Base-by-base conservation (phyloP, 2,888 invertebrate species). In the Stomorhina lunata region DNA sequence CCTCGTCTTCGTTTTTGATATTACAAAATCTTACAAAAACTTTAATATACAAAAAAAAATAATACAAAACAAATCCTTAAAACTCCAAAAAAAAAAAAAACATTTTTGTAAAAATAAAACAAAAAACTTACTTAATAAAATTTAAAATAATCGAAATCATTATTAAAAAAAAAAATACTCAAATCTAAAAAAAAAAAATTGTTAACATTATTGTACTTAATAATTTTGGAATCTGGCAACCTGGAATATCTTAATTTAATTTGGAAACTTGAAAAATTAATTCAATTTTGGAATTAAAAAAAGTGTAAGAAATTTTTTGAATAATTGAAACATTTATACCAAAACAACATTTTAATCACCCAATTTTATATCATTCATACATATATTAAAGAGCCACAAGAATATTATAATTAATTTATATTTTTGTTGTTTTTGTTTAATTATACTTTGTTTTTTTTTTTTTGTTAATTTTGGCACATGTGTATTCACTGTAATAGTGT, bases 381-480 rank as follows among this genome's bases (percentile, higher is more conserved):
- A 53, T 32, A 17, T 40, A n/a, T 57, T 45, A 55, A 72, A 65
- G 50, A 59, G 53, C 55, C 72, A 32, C 53, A 48, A 48, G 7
- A 65, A 73, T 68, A 45, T 25, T 66, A 48, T 76, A 50, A 77
- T 61, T 69, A 68, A 77, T 68, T 40, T 57, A 57, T 32, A 34
- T 40, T 78, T n/a, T n/a, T n/a, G n/a, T n/a, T n/a, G n/a, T n/a
- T 53, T 40, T 69, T 53, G 17, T 25, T 61, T 40, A 25, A 12
- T 37, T 25, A n/a, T n/a, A n/a, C n/a, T n/a, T n/a, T n/a, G n/a
- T 40, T 45, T 37, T 32, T 25, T 48, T 15, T 45, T 20, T 61
- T 43, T 29, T 50, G 37, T 63, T 55, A 75, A 65, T 75, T 81
- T 81, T 81, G 81, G 77, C 81, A 81, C 81, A 78, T 81, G 81